Evolutionary conservation across 2,888 invertebrate species (phyloP).

Genomic region (Carterocephalus palaemon): DNA sequence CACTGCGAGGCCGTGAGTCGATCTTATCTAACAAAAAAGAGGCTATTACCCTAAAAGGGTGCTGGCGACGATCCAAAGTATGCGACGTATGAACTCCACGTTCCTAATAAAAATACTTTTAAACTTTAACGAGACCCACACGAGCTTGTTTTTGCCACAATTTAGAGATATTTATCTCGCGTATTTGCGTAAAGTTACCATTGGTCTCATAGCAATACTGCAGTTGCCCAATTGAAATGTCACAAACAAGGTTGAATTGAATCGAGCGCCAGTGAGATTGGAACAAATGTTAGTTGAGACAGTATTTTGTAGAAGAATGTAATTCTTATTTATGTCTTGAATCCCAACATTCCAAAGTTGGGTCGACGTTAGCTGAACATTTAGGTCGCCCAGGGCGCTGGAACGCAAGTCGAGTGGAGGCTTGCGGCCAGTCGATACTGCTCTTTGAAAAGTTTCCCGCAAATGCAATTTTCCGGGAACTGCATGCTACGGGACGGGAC

Average conservation of each 20-base stretch:
- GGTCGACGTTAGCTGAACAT: neutral
- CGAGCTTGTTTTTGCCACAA: slow-evolving; percentile 17
- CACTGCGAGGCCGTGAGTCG: neutral
- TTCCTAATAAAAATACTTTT: slow-evolving; percentile 16
- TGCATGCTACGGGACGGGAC: no score
- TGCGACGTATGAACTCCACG: slow-evolving; percentile 13
- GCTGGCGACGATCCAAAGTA: slow-evolving; percentile 14
- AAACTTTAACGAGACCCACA: slow-evolving; percentile 13
- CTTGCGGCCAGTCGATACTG: neutral
- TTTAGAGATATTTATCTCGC: slow-evolving; percentile 5
- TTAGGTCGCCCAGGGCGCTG: slow-evolving; percentile 2
- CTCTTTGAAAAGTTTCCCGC: slow-evolving; percentile 7
- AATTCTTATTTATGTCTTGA: neutral
- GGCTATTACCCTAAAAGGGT: slow-evolving; percentile 20
- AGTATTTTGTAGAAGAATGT: no score
- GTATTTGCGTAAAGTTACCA: neutral
- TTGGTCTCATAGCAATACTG: no score
- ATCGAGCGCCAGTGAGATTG: no score
- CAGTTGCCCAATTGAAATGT: neutral
- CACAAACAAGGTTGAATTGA: no score
- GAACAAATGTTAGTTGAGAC: no score
- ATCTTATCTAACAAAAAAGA: slow-evolving; percentile 2
- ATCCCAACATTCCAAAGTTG: neutral
- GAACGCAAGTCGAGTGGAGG: slow-evolving; percentile 5
- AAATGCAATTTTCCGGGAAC: slow-evolving; percentile 8